phyloP scores from a whole-genome alignment of 30 jellyfish, hydroid and myxozoan genomes.

The Nemopilema nomurai region DNA sequence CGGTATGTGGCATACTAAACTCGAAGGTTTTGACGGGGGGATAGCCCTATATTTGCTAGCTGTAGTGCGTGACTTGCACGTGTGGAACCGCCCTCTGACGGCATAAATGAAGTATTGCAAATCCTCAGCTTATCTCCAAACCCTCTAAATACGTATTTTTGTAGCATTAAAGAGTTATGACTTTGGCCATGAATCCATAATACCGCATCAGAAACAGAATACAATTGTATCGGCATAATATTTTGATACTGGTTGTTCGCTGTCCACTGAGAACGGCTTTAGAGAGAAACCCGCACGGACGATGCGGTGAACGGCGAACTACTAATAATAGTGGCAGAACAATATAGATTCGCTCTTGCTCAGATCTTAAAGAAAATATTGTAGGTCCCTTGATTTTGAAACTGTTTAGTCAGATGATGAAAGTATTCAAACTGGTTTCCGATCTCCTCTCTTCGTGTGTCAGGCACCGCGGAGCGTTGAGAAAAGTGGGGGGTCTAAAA shows the following conservation, averaged over 20 bases:
- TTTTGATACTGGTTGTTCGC: not conserved
- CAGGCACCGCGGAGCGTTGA: too few species aligned
- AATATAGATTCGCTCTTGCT: too few species aligned
- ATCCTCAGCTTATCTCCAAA: not conserved
- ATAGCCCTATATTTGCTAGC: not conserved
- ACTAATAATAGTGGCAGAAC: too few species aligned
- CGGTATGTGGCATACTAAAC: too few species aligned
- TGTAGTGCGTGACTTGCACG: not conserved
- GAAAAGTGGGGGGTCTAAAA: too few species aligned
- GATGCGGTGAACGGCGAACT: not conserved
- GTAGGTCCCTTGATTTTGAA: too few species aligned
- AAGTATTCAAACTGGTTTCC: too few species aligned
- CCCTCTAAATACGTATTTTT: not conserved
- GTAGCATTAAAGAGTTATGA: not conserved
- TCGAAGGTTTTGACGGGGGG: not conserved
- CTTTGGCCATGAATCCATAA: not conserved
- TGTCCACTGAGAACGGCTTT: not conserved
- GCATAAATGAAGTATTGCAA: not conserved
- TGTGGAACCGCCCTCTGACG: not conserved
- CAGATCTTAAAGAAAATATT: too few species aligned
- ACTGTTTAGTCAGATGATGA: too few species aligned
- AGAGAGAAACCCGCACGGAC: not conserved
- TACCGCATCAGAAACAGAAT: not conserved
- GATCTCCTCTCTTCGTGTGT: too few species aligned
- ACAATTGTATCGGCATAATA: not conserved